Evolutionary conservation across 2,113 vertebrate genomes (phyloP), one percentile per base, ranked within the genome.

Genomic region (Varanus salvator): DNA sequence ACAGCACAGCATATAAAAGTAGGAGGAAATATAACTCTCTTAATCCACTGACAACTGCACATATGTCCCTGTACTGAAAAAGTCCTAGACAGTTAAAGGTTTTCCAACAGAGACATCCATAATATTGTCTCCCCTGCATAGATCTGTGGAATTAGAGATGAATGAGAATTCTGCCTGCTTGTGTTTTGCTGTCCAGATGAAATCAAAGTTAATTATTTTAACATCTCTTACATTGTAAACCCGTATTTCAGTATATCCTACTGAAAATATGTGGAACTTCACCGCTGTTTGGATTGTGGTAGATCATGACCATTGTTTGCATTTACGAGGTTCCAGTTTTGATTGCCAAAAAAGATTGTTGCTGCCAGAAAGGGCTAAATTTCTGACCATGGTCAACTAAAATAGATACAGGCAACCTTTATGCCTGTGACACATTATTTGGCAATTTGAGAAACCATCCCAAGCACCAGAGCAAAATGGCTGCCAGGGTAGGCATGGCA

Each of bases 21-120:
- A 88, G 21, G 69, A 91, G 92, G 91, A 95, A 96, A 94, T 64
- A 64, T 89, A 1, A 69, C 83, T 87, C 27, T 80, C 9, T 89
- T 90, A 84, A 48, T 54, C 48, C 84, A n/a, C 6, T 74, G 93
- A 81, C 71, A 71, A 86, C 84, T 48, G 31, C 31, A 66, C 34
- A 31, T 27, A 15, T n/a, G 1, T n/a, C 88, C 38, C 15, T 48
- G n/a, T 25, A 44, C 66, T 34, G 27, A 76, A 8, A 29, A 0
- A 14, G 0, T 9, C 0, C 23, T 15, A 66, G 76, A 66, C 14
- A 31, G 29, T n/a, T 91, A 71, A 71, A 75, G 68, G 76, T 12
- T 48, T 84, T 76, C 44, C 0, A 57, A 0, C 0, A 1, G 9
- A 80, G 50, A 2, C 25, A 85, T 90, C 48, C 81, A 87, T 0